A percentile compares a stretch with the other conserved stretches of the same genome.
These are phyloP conservation scores for Drosophila lacteicornis DNA, from an alignment of 1,140 invertebrate genomes.

Conservation along the genomic window DNA sequence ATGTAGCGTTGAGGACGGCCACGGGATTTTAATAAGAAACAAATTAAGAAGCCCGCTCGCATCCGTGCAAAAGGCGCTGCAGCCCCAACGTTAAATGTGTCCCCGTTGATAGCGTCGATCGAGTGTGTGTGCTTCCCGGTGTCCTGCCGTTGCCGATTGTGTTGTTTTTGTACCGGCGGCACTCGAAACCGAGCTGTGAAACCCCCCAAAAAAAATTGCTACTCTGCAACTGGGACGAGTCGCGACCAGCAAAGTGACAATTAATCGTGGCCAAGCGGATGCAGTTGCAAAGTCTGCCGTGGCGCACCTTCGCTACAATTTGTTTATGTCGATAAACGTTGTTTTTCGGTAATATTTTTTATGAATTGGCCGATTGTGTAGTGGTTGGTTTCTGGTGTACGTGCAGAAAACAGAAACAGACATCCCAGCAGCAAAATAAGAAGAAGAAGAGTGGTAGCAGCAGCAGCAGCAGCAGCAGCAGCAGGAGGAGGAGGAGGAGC, in stretches of 20 bases:
- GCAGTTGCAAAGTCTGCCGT: constrained; percentile 29
- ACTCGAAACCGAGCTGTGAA: constrained; percentile 34
- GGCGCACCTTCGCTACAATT: constrained; percentile 10
- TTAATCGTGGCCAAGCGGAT: constrained; percentile 33
- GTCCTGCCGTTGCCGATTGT: constrained; percentile 25
- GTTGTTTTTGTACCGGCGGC: constrained; percentile 71
- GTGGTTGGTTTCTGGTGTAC: constrained; percentile 51
- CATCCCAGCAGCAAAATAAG: constrained; percentile 20
- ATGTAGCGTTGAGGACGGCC: constrained; percentile 75
- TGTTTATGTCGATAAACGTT: constrained; percentile 37
- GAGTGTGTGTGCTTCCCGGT: constrained; percentile 17
- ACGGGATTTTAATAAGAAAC: constrained; percentile 71
- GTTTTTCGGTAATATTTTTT: constrained; percentile 1
- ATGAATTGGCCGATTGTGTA: constrained; percentile 18
- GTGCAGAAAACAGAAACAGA: constrained; percentile 54
- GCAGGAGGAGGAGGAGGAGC: constrained; percentile 17
- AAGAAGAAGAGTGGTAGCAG: constrained; percentile 17
- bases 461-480: constrained; percentile 3
- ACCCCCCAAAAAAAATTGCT: constrained; percentile 29
- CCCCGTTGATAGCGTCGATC: constrained; percentile 6
- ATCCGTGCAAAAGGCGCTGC: constrained; percentile 44
- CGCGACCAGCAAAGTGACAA: constrained; percentile 57
- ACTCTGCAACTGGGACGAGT: constrained; percentile 28
- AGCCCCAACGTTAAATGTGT: constrained; percentile 37
- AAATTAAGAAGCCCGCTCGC: constrained; percentile 50